A percentile compares a stretch with the other conserved stretches of the same genome.
Evolutionary conservation across 2,113 vertebrate species (phyloP).

Genomic region (Heloderma charlesbogerti): DNA sequence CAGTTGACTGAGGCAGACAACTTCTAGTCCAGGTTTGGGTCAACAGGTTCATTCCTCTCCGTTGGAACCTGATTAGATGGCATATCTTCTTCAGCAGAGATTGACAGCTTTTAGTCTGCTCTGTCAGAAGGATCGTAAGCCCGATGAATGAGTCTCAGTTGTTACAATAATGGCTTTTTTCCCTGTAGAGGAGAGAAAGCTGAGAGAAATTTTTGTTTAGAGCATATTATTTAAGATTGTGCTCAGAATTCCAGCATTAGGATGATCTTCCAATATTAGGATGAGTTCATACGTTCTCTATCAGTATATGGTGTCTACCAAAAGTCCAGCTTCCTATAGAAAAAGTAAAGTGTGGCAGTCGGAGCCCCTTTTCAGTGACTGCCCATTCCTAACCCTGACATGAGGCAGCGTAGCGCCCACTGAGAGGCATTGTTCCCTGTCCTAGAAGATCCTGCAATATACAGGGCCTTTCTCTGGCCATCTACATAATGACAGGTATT

Average conservation of each 20-base stretch:
- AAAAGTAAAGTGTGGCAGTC: background rate
- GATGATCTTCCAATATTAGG: background rate
- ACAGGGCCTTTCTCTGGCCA: background rate
- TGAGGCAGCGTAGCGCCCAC: background rate
- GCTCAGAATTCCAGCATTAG: background rate
- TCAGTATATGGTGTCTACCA: background rate
- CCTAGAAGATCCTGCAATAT: background rate
- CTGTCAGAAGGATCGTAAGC: constrained; percentile 4
- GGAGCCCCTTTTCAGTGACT: background rate
- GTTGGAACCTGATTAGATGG: constrained; percentile 20
- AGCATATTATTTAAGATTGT: background rate
- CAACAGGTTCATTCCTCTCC: constrained; percentile 8
- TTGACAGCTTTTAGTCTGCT: background rate
- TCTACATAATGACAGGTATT: background rate
- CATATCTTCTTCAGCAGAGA: background rate
- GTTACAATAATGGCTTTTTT: background rate
- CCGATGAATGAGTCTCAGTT: background rate
- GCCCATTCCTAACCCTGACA: too few species aligned
- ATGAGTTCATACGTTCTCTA: background rate
- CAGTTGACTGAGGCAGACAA: background rate
- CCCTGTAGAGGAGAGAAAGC: background rate
- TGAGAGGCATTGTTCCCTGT: background rate
- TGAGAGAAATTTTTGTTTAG: background rate
- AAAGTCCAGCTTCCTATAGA: background rate
- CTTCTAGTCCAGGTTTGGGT: background rate